A percentile compares a stretch with the other conserved stretches of the same genome.
These are phyloP conservation scores for Bradypodion pumilum DNA, from an alignment of 2,797 vertebrate species.

Conservation along the genomic window DNA sequence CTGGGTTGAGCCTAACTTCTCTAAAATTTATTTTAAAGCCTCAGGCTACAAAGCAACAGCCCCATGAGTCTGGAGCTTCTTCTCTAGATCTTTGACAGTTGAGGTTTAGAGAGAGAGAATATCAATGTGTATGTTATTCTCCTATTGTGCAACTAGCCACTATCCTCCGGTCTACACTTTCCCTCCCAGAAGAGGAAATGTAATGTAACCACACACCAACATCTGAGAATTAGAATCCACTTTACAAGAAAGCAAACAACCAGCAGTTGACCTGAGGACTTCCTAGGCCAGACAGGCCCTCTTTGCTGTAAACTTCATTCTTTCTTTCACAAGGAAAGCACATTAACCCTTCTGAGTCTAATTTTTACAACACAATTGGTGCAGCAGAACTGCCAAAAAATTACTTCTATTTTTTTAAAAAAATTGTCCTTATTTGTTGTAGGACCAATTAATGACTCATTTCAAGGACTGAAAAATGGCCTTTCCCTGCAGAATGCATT, in stretches of 20 bases:
- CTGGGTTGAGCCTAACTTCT: slow-evolving; percentile 84
- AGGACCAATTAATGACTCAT: too few relatives aligned
- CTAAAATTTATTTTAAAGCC: slow-evolving; percentile 84
- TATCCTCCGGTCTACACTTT: not conserved
- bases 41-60: slow-evolving; percentile 52
- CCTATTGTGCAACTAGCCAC: slow-evolving; percentile 68
- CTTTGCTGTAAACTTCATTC: not conserved
- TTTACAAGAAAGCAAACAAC: slow-evolving; percentile 18
- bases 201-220: slow-evolving; percentile 27
- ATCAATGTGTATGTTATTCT: not conserved
- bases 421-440: not conserved
- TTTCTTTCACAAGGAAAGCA: not conserved
- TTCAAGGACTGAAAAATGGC: too few relatives aligned
- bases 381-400: not conserved
- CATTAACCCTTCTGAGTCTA: not conserved
- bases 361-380: not conserved
- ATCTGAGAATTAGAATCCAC: slow-evolving; percentile 7
- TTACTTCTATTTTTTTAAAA: not conserved
- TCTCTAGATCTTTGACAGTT: slow-evolving; percentile 69
- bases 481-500: too few relatives aligned
- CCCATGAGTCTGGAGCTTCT: slow-evolving; percentile 2
- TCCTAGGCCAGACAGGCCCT: not conserved
- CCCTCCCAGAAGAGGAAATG: slow-evolving; percentile 6
- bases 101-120: slow-evolving; percentile 31
- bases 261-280: rapidly evolving